phyloP scores from a whole-genome alignment of 2,797 vertebrate species.

The Acanthiza pusilla region DNA sequence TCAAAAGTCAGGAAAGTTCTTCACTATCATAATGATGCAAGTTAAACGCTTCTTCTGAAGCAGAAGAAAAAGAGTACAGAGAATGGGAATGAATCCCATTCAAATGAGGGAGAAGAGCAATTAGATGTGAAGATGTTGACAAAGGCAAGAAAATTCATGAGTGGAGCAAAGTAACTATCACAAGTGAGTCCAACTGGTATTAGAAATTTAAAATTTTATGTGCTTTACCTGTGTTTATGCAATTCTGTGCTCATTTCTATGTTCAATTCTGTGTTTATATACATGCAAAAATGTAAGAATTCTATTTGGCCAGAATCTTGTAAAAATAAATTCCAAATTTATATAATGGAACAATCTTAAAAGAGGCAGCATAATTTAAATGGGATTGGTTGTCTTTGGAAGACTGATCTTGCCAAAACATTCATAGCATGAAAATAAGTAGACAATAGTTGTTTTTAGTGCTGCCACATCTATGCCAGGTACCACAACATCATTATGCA shows the following conservation, averaged over 20 bases:
- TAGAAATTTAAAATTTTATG: neutral
- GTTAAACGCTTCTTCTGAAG: neutral
- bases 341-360: neutral
- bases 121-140: neutral
- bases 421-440: neutral
- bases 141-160: neutral
- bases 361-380: neutral
- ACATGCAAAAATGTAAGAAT: neutral
- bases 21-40: neutral
- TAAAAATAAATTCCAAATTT: neutral
- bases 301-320: neutral
- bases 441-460: neutral
- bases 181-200: neutral
- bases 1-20: neutral
- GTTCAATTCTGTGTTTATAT: neutral
- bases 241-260: neutral
- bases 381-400: neutral
- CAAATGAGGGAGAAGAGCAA: neutral
- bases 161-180: neutral
- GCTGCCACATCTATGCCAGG: neutral
- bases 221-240: neutral
- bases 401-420: neutral
- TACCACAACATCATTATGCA: neutral
- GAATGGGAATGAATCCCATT: neutral
- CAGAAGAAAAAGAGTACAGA: neutral